phyloP scores from a whole-genome alignment of 2,797 vertebrate genomes.

The Rhincodon typus region DNA sequence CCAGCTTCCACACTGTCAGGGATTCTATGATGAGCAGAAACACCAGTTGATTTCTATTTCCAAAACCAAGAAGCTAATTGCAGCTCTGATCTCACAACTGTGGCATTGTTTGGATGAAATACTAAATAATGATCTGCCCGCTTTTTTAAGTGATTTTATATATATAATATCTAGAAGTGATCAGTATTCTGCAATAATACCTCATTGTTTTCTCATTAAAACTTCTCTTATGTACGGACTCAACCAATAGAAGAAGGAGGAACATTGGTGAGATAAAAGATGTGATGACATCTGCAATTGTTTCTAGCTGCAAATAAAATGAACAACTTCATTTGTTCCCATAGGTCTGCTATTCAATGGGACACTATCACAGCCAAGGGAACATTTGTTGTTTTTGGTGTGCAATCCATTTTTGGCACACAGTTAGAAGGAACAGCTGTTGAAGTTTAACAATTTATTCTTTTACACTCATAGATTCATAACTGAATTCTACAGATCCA shows the following conservation, averaged over 20 bases:
- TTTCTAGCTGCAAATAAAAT: background rate
- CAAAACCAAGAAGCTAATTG: background rate
- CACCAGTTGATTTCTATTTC: background rate
- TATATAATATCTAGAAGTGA: background rate
- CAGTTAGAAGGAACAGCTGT: background rate
- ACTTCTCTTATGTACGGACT: background rate
- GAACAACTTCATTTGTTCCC: background rate
- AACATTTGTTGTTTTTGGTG: slow-evolving; percentile 1
- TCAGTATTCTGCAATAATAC: background rate
- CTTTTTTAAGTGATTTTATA: background rate
- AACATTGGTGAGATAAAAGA: background rate
- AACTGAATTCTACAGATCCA: background rate
- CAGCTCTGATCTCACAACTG: background rate
- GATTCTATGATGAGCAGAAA: background rate
- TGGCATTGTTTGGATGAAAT: background rate
- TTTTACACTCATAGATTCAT: too few species aligned
- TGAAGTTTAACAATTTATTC: background rate
- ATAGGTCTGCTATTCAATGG: background rate
- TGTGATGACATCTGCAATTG: background rate
- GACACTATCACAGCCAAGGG: background rate
- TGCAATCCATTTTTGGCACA: background rate
- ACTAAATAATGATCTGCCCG: background rate
- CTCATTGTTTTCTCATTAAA: background rate
- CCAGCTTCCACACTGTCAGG: too few species aligned
- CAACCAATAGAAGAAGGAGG: background rate